These are phyloP conservation scores for Squalus acanthias DNA, from an alignment of 2,797 vertebrate species.

Conservation along the genomic window DNA sequence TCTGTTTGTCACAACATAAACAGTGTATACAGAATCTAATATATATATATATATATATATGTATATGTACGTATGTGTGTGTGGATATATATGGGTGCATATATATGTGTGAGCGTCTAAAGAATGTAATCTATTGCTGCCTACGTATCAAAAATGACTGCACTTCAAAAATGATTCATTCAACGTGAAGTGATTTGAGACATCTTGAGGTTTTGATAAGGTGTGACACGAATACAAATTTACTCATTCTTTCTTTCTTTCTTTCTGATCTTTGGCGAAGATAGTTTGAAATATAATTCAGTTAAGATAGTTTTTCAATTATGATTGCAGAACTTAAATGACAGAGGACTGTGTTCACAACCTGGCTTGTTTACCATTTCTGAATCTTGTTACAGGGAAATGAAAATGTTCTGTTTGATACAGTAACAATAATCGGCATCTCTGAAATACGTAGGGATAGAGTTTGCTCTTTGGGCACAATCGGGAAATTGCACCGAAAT, in stretches of 20 bases:
- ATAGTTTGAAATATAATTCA: background rate
- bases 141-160: background rate
- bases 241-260: background rate
- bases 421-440: background rate
- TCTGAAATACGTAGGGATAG: background rate
- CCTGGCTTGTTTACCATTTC: background rate
- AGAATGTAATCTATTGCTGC: background rate
- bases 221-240: background rate
- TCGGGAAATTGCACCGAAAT: background rate
- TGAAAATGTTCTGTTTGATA: background rate
- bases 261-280: background rate
- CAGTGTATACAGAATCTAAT: background rate
- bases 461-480: background rate
- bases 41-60: background rate
- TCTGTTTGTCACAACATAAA: background rate
- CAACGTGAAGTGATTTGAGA: conserved; percentile 1
- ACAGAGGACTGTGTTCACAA: background rate
- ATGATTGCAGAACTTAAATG: background rate
- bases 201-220: background rate
- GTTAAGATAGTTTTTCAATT: conserved; percentile 1
- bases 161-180: background rate
- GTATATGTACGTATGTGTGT: background rate
- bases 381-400: background rate
- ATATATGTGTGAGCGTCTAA: background rate
- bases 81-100: background rate